A percentile compares a stretch with the other conserved stretches of the same genome.
These are phyloP conservation scores for Charanyca ferruginea DNA, from an alignment of 2,888 invertebrate genomes.

Conservation along the genomic window DNA sequence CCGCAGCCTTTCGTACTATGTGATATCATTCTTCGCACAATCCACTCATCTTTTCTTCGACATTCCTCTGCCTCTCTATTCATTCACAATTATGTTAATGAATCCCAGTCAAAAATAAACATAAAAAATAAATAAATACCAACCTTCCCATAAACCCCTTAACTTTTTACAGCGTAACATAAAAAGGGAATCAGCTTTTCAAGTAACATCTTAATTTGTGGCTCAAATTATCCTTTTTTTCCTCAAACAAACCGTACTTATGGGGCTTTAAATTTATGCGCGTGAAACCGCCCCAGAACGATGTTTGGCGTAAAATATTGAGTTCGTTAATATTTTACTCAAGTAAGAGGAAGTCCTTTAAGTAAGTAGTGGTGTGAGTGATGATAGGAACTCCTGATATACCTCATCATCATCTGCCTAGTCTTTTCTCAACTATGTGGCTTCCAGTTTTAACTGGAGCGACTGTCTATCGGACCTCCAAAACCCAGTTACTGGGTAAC, in stretches of 20 bases:
- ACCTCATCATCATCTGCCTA: too few species aligned
- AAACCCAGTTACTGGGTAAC: too few species aligned
- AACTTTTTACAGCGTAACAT: constrained; percentile 27
- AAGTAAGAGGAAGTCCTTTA: constrained; percentile 7
- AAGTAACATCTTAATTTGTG: constrained; percentile 45
- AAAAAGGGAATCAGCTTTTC: constrained; percentile 30
- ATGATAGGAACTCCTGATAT: too few species aligned
- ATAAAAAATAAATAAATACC: constrained; percentile 13
- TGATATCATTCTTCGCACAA: too few species aligned
- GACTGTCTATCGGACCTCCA: too few species aligned
- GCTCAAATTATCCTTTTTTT: constrained; percentile 36
- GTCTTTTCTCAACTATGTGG: too few species aligned
- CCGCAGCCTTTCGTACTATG: too few species aligned
- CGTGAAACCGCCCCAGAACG: constrained; percentile 10
- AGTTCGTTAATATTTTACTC: constrained; percentile 46
- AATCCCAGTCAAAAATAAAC: constrained; percentile 4
- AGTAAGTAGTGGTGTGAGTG: not conserved
- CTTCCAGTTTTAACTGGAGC: too few species aligned
- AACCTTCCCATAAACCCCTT: constrained; percentile 2
- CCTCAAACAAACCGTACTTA: constrained; percentile 12
- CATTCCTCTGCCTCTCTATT: too few species aligned
- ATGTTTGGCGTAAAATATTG: constrained; percentile 49
- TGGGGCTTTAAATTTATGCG: constrained; percentile 31
- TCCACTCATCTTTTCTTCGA: too few species aligned
- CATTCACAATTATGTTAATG: too few species aligned